Evolutionary conservation across 2,113 vertebrate genomes (phyloP), one percentile per base, ranked within the genome.

Genomic region (Corvus hawaiiensis): DNA sequence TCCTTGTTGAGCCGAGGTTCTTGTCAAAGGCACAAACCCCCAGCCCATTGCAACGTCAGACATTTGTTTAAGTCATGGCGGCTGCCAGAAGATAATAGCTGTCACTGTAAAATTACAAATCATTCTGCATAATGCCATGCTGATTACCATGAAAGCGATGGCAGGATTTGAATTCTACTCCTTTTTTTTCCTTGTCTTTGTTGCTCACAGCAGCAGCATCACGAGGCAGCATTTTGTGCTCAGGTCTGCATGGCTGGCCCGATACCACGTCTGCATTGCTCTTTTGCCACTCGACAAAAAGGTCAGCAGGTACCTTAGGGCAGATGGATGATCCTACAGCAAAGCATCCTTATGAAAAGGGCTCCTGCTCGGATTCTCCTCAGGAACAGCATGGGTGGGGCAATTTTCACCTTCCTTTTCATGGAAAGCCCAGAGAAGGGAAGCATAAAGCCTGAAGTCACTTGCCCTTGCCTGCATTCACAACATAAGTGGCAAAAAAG

Each of bases 51-150:
- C 64, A 79, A 59, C 46, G 54, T 87, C 91, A 97, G 90, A 68
- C 88, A 66, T 88, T 95, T 91, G 92, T 92, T 95, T 92, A 91
- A 97, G 93, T 81, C 95, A 24, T 92, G 84, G 94, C 16, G 72
- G 86, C 96, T 97, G 97, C 97, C 97, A 95, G 94, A 80, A 94
- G 90, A 95, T 94, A 97, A 97, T 91, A 90, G 95, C 86, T 59
- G 35, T 96, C 91, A 93, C 81, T 87, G 83, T 91, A 87, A 97
- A 96, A 97, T 95, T 94, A 94, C 94, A 91, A 93, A 93, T 96
- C 93, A 44, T 96, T 96, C 76, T 89, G 87, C 87, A 88, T 95
- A 95, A 96, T 94, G 75, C 48, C 44, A 37, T 85, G 80, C 95
- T 84, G 95, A 96, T 97, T 94, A 94, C 91, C 92, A 18, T 69